Conservation (phyloP, 2,797 vertebrate genomes). For the Crocodylus rhombifer region DNA sequence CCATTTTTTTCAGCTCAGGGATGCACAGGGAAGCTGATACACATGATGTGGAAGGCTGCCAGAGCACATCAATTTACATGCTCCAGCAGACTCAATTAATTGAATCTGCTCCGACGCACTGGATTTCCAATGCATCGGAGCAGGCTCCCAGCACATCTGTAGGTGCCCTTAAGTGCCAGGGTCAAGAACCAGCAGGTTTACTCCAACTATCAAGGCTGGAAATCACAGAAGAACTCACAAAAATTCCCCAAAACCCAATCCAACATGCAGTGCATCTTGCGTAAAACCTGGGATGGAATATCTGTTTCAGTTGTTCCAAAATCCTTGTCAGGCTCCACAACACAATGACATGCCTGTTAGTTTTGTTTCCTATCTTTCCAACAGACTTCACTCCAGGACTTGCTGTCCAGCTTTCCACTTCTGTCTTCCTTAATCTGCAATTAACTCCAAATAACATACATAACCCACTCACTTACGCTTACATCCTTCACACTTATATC, state of each 20-base stretch:
- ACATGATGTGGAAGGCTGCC: no score
- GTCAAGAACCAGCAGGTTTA: neutral
- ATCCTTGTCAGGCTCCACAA: fast-evolving
- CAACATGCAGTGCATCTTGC: neutral
- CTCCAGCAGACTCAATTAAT: no score
- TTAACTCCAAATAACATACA: neutral
- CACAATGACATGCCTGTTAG: neutral
- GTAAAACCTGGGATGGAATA: neutral
- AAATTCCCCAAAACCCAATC: no score
- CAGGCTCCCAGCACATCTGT: no score
- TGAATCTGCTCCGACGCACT: no score
- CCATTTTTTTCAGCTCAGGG: no score
- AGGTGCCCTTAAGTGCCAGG: neutral
- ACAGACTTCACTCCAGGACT: neutral
- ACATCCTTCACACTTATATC: neutral
- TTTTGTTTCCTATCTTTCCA: fast-evolving
- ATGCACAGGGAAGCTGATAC: no score
- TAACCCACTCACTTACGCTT: neutral
- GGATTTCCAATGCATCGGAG: no score
- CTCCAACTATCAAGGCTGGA: neutral
- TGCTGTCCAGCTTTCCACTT: neutral
- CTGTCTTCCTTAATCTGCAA: neutral
- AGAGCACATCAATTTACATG: no score
- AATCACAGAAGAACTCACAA: neutral
- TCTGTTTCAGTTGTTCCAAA: neutral